A percentile compares a stretch with the other conserved stretches of the same genome.
phyloP scores from a whole-genome alignment of 2,888 invertebrate genomes.

The Fissipunctia ypsillon region DNA sequence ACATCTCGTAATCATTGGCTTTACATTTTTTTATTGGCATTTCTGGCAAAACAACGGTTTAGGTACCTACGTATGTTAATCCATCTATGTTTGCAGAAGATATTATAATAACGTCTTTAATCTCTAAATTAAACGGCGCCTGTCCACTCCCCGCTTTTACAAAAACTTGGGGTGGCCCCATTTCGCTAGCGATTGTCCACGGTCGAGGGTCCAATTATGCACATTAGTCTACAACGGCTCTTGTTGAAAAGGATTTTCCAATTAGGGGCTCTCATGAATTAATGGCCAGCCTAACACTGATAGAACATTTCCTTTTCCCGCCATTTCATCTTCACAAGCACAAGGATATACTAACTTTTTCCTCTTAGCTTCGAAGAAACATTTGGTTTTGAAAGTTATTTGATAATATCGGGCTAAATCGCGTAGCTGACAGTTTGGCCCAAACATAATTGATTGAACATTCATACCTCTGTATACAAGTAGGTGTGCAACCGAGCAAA shows the following conservation, averaged over 20 bases:
- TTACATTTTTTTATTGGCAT: not conserved
- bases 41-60: not conserved
- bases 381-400: slow-evolving; percentile 44
- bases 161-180: slow-evolving; percentile 75
- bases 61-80: not conserved
- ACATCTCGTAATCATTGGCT: not conserved
- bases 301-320: slow-evolving; percentile 78
- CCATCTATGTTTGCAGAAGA: slow-evolving; percentile 30
- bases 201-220: slow-evolving; percentile 82
- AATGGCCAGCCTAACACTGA: slow-evolving; percentile 78
- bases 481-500: slow-evolving; percentile 62
- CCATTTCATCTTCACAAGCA: slow-evolving; percentile 72
- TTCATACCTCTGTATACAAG: slow-evolving; percentile 49
- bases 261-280: slow-evolving; percentile 82
- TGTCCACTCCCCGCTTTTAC: slow-evolving; percentile 66
- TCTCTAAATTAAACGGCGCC: slow-evolving; percentile 67
- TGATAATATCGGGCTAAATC: slow-evolving; percentile 51
- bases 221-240: slow-evolving; percentile 78
- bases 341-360: slow-evolving; percentile 38
- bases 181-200: slow-evolving; percentile 78
- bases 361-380: slow-evolving; percentile 21
- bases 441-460: slow-evolving; percentile 62
- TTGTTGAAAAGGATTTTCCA: slow-evolving; percentile 83
- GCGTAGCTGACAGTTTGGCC: slow-evolving; percentile 47
- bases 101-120: slow-evolving; percentile 68